Percentiles rank a stretch among this genome's conserved stretches.
Evolutionary conservation across 2,797 vertebrate genomes (phyloP).

Genomic region (Perodicticus potto): DNA sequence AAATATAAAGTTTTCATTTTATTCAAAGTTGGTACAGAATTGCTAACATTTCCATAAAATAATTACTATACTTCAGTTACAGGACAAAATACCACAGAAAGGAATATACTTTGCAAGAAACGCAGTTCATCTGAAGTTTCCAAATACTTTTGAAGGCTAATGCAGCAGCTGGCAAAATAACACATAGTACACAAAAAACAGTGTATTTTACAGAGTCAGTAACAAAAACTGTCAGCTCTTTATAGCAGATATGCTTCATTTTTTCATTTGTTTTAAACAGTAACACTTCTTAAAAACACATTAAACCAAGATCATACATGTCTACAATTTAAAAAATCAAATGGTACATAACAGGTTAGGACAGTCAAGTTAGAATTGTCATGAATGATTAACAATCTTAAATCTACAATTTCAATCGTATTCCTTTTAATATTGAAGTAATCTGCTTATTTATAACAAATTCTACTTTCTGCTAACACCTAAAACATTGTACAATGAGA

Average conservation of each 20-base stretch:
- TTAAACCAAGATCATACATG: conserved; percentile 85
- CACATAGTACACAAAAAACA: conserved; percentile 87
- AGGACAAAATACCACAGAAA: conserved; percentile 91
- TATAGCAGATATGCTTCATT: conserved; percentile 85
- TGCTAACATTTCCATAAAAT: conserved; percentile 90
- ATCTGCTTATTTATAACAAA: conserved; percentile 82
- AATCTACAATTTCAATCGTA: conserved; percentile 87
- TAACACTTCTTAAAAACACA: conserved; percentile 88
- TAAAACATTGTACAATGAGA: conserved; percentile 85
- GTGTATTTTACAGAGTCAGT: conserved; percentile 86
- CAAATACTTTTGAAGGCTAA: conserved; percentile 89
- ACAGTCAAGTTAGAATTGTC: conserved; percentile 87
- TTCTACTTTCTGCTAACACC: conserved; percentile 86
- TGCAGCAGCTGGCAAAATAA: conserved; percentile 88
- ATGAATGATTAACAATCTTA: conserved; percentile 84
- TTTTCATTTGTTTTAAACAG: conserved; percentile 77
- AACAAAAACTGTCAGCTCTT: conserved; percentile 85
- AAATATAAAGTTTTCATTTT: conserved; percentile 85
- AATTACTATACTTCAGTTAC: conserved; percentile 87
- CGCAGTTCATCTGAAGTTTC: conserved; percentile 88
- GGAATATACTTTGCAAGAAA: conserved; percentile 90
- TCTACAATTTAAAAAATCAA: conserved; percentile 87
- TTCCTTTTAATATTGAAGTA: conserved; percentile 80
- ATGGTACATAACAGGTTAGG: conserved; percentile 87
- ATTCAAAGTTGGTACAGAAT: conserved; percentile 91